These are phyloP conservation scores for Saturnia pavonia DNA, from an alignment of 2,888 invertebrate genomes.

Conservation along the genomic window DNA sequence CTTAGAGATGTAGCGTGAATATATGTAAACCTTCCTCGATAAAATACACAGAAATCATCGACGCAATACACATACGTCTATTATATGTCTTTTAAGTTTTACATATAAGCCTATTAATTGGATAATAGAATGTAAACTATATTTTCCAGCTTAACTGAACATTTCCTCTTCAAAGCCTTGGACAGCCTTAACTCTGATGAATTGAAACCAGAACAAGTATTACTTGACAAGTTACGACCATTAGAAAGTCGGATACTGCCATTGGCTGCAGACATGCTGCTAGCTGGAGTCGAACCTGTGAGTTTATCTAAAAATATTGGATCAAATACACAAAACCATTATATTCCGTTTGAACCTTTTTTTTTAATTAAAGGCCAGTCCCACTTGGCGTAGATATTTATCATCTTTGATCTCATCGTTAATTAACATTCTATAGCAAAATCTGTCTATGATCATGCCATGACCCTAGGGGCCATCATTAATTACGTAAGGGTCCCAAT, in stretches of 20 bases:
- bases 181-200: slow-evolving; percentile 44
- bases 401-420: not conserved
- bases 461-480: too few species aligned
- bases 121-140: not conserved
- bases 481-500: too few species aligned
- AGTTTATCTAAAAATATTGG: slow-evolving; percentile 34
- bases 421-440: too few species aligned
- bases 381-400: not conserved
- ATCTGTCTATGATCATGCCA: too few species aligned
- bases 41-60: too few species aligned
- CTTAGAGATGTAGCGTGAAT: too few species aligned
- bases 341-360: not conserved
- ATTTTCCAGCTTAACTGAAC: slow-evolving; percentile 61
- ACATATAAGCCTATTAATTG: too few species aligned
- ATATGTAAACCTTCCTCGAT: too few species aligned
- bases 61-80: too few species aligned
- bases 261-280: slow-evolving; percentile 61
- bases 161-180: slow-evolving; percentile 59
- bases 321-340: too few species aligned
- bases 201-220: slow-evolving; percentile 55
- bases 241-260: slow-evolving; percentile 61
- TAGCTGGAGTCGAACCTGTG: slow-evolving; percentile 73
- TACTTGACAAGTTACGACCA: slow-evolving; percentile 63
- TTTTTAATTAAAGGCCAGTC: not conserved
- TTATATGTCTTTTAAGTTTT: too few species aligned